These are phyloP conservation scores for Lagopus leucura DNA, from an alignment of 2,113 vertebrate species.

Conservation along the genomic window DNA sequence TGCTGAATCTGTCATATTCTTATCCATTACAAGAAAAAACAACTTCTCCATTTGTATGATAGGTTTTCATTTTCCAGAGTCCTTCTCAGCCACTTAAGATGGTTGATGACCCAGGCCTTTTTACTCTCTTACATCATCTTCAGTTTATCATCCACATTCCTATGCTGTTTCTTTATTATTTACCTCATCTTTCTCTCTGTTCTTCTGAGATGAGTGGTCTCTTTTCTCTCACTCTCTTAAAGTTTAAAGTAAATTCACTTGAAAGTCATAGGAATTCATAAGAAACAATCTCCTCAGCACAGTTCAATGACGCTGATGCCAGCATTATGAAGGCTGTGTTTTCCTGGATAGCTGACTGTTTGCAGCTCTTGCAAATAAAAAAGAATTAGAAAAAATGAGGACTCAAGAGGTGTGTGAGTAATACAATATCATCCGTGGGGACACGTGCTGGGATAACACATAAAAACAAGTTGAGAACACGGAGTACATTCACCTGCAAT, in stretches of 20 bases:
- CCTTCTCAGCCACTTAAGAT: background rate
- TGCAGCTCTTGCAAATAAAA: constrained; percentile 8
- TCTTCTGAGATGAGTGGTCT: background rate
- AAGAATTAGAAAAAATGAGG: constrained; percentile 10
- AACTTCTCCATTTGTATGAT: background rate
- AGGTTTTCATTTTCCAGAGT: background rate
- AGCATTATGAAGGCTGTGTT: background rate
- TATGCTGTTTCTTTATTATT: background rate
- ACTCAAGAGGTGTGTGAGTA: constrained; percentile 50
- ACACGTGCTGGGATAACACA: constrained; percentile 35
- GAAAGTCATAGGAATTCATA: background rate
- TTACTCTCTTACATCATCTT: background rate
- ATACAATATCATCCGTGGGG: constrained; percentile 38
- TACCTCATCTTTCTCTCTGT: background rate
- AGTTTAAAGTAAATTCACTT: background rate
- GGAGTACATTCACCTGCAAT: background rate
- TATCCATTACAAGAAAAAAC: background rate
- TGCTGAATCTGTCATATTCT: background rate
- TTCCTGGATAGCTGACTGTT: constrained; percentile 53
- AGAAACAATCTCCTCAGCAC: background rate
- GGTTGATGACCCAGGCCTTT: background rate
- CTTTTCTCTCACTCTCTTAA: background rate
- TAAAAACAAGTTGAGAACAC: constrained; percentile 21
- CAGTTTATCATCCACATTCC: background rate
- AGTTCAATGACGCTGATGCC: background rate